Base-by-base conservation (phyloP, 2,113 vertebrate genomes). In the Myrmophylax atrothorax region DNA sequence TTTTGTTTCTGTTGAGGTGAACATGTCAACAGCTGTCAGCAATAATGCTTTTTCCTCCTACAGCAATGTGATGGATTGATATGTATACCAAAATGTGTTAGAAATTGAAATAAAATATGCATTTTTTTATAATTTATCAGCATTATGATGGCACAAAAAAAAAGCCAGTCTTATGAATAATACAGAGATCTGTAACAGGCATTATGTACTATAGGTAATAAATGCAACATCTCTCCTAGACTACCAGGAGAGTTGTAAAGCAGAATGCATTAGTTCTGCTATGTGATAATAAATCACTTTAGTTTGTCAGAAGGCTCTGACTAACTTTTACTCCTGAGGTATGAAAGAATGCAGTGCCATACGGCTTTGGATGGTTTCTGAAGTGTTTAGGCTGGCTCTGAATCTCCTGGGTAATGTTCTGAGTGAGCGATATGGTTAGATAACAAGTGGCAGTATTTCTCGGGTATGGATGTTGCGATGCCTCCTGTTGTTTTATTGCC, bases 141-240 rank as follows among this genome's bases (percentile, higher is more conserved):
- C 91, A 90, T 97, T 97, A 97, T 82, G 94, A 90, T 97, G 96
- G 97, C 96, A 98, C 98, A 98, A 98, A 98, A 62, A 46, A 42
- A 98, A 98, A 98, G 97, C 97, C 98, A 97, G 98, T 97, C 98
- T 98, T 98, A 99, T 99, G 98, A 99, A 99, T 99, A 99, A 99
- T 99, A 98, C 98, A 99, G 97, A 98, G 91, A 96, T 97, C 96
- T 97, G 97, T 97, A 98, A 95, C 24, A 7, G 97, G 97, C 98
- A 98, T 98, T 98, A 98, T 98, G 97, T 97, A 97, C 93, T 94
- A 93, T 98, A 97, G 98, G 98, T 98, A 98, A 99, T 99, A 99
- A 99, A 98, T 96, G 93, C 97, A 97, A 97, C 87, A 97, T 98
- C 97, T 98, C 91, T 95, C 70, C 94, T 96, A 95, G 97, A 96